These are phyloP conservation scores for Zosterops japonicus DNA, from an alignment of 2,113 vertebrate species.

Conservation along the genomic window DNA sequence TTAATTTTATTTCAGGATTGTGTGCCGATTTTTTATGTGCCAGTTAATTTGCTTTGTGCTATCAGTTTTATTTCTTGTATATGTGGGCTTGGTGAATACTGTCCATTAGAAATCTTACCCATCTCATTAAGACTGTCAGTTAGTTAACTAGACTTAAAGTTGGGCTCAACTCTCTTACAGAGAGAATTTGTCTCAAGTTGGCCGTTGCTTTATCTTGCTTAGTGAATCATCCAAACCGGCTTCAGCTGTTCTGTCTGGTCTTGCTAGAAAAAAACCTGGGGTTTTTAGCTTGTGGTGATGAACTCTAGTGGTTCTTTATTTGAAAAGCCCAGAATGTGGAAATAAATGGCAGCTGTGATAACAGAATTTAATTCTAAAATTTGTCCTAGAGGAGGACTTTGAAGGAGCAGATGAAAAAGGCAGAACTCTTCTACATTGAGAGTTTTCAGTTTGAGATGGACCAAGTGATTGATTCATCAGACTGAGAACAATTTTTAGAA, in stretches of 20 bases:
- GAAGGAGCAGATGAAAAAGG: background rate
- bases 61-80: background rate
- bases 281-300: background rate
- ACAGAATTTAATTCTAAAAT: background rate
- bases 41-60: background rate
- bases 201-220: background rate
- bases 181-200: background rate
- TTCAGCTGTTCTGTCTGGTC: background rate
- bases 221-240: background rate
- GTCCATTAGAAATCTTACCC: background rate
- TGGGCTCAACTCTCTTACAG: background rate
- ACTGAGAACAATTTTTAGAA: background rate
- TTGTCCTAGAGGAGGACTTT: background rate
- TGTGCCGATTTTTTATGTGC: background rate
- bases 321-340: background rate
- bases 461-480: background rate
- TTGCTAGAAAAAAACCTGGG: background rate
- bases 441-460: background rate
- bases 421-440: background rate
- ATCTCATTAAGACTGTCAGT: background rate
- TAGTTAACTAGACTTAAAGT: background rate
- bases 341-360: background rate
- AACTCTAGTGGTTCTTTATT: background rate
- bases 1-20: slow-evolving; percentile 1
- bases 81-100: background rate